These are phyloP conservation scores for Diachasmimorpha longicaudata DNA, from an alignment of 1,140 invertebrate genomes.

Conservation along the genomic window DNA sequence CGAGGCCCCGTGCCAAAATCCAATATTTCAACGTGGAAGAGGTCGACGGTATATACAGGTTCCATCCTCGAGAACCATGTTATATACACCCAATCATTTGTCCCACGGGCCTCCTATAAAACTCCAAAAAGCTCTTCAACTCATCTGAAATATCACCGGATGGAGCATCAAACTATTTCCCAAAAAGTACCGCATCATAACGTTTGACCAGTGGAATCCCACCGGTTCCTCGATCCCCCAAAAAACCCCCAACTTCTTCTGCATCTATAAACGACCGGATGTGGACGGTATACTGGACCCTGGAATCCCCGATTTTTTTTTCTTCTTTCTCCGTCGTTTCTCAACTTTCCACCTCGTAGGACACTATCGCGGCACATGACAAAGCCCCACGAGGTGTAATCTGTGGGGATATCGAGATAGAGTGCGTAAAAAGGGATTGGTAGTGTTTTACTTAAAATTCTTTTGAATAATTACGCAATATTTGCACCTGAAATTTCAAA, in stretches of 20 bases:
- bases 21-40: slow-evolving; percentile 32
- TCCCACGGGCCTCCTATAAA: slow-evolving; percentile 23
- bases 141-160: slow-evolving; percentile 47
- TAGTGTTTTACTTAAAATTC: no score
- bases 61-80: slow-evolving; percentile 45
- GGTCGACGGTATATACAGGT: slow-evolving; percentile 41
- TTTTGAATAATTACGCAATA: no score
- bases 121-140: not conserved
- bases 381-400: not conserved
- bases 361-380: slow-evolving; percentile 6
- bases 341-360: slow-evolving; percentile 25
- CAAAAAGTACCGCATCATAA: slow-evolving; percentile 31
- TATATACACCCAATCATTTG: slow-evolving; percentile 54
- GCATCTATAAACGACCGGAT: slow-evolving; percentile 28
- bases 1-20: slow-evolving; percentile 50
- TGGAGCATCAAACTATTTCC: slow-evolving; percentile 29
- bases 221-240: slow-evolving; percentile 1
- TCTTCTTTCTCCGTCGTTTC: slow-evolving; percentile 15
- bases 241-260: slow-evolving; percentile 1
- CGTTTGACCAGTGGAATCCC: slow-evolving; percentile 8
- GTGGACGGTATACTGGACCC: not conserved
- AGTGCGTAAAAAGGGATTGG: not conserved
- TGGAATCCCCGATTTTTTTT: not conserved
- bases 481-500: no score
- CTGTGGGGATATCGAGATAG: not conserved